Base-by-base conservation (phyloP, 2,888 invertebrate species). In the Synanthedon formicaeformis region DNA sequence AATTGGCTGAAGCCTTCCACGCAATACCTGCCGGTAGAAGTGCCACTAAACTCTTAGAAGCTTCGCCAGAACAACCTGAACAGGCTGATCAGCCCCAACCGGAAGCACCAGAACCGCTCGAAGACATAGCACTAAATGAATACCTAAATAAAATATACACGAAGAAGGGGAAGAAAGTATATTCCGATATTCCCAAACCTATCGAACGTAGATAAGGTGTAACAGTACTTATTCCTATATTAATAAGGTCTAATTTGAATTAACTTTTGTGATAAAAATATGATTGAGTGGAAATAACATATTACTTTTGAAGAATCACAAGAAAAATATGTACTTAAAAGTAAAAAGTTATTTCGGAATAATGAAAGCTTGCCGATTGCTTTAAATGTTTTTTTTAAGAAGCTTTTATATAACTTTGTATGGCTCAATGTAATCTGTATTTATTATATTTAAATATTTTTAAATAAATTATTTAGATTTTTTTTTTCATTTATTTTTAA, bases 1-100 rank as follows among this genome's bases (percentile, higher is more conserved):
- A 91, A 49, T 75, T 94, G 55, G 94, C 93, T 0, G 93, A 92
- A 66, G 94, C 94, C 18, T 94, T 94, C 81, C 90, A 90, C 71
- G 92, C 78, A 0, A 62, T 87, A 1, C 85, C 87, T 1, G 77
- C 80, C 0, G 88, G 88, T 3, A 67, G 88, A 40, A 88, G 88
- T 63, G 86, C 75, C 8, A 78, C 77, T 16, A 84, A 86, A 53
- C 68, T 75, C 12, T 63, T 87, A 0, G 85, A 85, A 49, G 87
- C 85, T 0, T 69, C 75, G 0, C 73, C 76, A 0, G 84, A 85
- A 2, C 54, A 53, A 12, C 13, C 16, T 10, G 57, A 53, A 14
- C 58, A 56, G 57, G 70, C 67, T 0, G 78, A 79, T 58, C 73
- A 77, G 51, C 70, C 73, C 0, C 66, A 67, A 51, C 68, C 70